Conservation (phyloP, 92 coral and sea anemone genomes). For the Palythoa heliodiscus region DNA sequence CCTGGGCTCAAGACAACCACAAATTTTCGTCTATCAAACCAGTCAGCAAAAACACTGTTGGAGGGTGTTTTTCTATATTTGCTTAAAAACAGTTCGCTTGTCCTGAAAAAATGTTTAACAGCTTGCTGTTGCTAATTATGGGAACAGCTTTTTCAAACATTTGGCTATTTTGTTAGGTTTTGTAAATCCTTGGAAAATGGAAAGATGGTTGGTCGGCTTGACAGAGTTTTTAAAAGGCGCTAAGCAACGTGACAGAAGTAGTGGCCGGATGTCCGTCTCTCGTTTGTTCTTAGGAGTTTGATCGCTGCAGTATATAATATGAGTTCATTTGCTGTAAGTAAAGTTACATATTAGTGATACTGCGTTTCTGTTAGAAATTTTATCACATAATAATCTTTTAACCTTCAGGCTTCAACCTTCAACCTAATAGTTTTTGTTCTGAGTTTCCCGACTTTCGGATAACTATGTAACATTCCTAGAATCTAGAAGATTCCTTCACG, state of each 20-base stretch:
- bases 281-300: not conserved
- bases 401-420: not conserved
- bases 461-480: not conserved
- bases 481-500: too few species aligned
- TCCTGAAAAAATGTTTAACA: not conserved
- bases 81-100: not conserved
- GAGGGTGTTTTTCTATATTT: not conserved
- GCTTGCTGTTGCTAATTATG: not conserved
- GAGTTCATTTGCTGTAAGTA: conserved; percentile 17
- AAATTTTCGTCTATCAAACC: not conserved
- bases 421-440: not conserved
- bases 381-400: not conserved
- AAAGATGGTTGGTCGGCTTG: not conserved
- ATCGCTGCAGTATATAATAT: conserved; percentile 3
- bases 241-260: not conserved
- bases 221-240: not conserved
- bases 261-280: not conserved
- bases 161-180: too few species aligned
- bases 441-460: not conserved
- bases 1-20: not conserved
- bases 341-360: not conserved
- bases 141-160: not conserved
- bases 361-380: not conserved
- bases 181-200: not conserved
- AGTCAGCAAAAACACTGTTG: not conserved